Conservation (phyloP, 1,140 invertebrate species). For the Amyelois transitella region DNA sequence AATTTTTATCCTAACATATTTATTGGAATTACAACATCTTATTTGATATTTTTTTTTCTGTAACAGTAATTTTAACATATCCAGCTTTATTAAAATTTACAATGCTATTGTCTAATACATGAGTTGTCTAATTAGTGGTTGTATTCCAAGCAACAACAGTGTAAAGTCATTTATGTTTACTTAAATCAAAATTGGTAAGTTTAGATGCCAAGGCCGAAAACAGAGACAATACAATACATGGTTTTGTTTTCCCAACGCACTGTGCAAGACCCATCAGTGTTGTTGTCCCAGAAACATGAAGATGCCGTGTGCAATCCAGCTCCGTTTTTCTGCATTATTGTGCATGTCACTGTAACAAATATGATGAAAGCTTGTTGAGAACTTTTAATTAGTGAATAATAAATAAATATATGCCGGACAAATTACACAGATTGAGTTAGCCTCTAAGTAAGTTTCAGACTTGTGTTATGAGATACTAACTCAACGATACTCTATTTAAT, state of each 20-base stretch:
- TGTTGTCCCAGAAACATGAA: conserved; percentile 98
- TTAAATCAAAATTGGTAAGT: conserved; percentile 1
- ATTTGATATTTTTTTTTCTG: background rate
- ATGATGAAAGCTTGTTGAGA: too few relatives aligned
- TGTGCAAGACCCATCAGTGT: conserved; percentile 97
- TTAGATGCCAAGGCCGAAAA: conserved; percentile 93
- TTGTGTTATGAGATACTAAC: too few relatives aligned
- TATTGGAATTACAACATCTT: background rate
- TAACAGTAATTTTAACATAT: background rate
- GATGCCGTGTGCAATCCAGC: conserved; percentile 97
- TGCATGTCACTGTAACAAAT: conserved; percentile 93
- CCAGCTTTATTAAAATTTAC: background rate
- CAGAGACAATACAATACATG: conserved; percentile 97
- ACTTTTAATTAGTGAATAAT: too few relatives aligned
- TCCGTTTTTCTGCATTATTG: conserved; percentile 99
- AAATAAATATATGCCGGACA: too few relatives aligned
- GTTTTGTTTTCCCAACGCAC: conserved; percentile 99
- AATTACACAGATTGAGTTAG: too few relatives aligned
- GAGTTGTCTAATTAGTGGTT: background rate
- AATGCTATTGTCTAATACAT: background rate
- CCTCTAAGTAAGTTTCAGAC: too few relatives aligned
- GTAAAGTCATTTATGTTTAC: conserved; percentile 1
- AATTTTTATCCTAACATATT: background rate
- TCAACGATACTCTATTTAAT: too few relatives aligned
- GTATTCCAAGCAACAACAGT: background rate